phyloP scores from a whole-genome alignment of 2,888 invertebrate species.

The Drosophila ustulata region DNA sequence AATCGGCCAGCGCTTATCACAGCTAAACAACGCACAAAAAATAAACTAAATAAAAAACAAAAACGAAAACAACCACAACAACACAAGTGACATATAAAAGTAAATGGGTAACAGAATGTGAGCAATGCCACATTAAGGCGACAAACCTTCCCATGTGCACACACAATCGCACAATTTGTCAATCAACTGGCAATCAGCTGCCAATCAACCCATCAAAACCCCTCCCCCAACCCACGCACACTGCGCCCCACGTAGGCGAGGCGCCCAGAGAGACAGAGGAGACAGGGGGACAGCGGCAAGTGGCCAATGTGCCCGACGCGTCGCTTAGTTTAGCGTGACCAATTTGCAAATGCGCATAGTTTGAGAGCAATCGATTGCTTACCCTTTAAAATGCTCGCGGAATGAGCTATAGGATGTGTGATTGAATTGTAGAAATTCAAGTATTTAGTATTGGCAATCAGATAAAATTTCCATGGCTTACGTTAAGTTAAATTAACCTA shows the following conservation, averaged over 20 bases:
- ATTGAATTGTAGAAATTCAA: neutral
- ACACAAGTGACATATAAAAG: slow-evolving; percentile 12
- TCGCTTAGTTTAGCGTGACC: slow-evolving; percentile 40
- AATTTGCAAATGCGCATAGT: slow-evolving; percentile 61
- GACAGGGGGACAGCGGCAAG: neutral
- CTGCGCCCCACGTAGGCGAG: slow-evolving; percentile 4
- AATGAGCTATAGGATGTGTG: neutral
- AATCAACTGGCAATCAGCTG: slow-evolving; percentile 70
- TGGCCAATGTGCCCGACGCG: slow-evolving; percentile 18
- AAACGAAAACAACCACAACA: slow-evolving; percentile 1
- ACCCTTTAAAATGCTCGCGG: too few relatives aligned
- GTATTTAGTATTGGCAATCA: too few relatives aligned
- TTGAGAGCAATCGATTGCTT: neutral
- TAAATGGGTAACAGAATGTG: slow-evolving; percentile 36
- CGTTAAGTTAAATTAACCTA: too few relatives aligned
- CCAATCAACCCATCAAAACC: slow-evolving; percentile 51
- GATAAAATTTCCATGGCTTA: too few relatives aligned
- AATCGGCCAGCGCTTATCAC: slow-evolving; percentile 55
- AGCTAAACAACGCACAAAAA: slow-evolving; percentile 18
- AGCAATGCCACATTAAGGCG: slow-evolving; percentile 39
- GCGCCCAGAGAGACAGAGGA: slow-evolving; percentile 3
- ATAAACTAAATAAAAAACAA: slow-evolving; percentile 18
- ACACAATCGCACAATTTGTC: slow-evolving; percentile 60
- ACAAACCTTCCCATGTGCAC: slow-evolving; percentile 39
- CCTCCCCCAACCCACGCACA: neutral